These are phyloP conservation scores for Megalops cyprinoides DNA, from an alignment of 2,797 vertebrate genomes.

Conservation along the genomic window DNA sequence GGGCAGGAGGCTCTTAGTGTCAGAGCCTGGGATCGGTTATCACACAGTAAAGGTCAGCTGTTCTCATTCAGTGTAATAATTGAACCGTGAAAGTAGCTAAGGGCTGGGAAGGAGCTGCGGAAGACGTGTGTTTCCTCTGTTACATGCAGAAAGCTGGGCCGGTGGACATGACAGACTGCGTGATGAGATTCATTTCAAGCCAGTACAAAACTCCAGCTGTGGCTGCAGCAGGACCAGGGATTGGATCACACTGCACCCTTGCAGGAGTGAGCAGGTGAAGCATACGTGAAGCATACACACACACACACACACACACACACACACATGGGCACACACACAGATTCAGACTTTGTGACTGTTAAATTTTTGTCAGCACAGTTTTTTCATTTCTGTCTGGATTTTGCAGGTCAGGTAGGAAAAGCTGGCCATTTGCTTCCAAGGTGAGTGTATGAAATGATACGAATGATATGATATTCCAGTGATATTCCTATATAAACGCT, in stretches of 20 bases:
- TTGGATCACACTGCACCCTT: constrained; percentile 26
- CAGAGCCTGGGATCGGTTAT: background rate
- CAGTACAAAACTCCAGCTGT: constrained; percentile 54
- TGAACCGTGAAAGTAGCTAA: too few relatives aligned
- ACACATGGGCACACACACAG: background rate
- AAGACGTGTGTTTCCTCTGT: background rate
- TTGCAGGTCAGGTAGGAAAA: constrained; percentile 57
- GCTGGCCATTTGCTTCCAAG: constrained; percentile 47
- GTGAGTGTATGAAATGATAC: constrained; percentile 54
- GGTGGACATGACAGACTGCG: constrained; percentile 52
- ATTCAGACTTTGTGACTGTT: too few relatives aligned
- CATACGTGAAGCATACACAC: background rate
- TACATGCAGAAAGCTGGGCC: constrained; percentile 54
- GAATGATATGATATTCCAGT: background rate
- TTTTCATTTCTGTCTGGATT: constrained; percentile 17
- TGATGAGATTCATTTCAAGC: constrained; percentile 71
- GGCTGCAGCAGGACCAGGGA: constrained; percentile 35
- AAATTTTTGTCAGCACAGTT: background rate
- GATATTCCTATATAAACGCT: too few relatives aligned
- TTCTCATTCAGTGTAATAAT: too few relatives aligned
- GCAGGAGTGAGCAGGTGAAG: constrained; percentile 57
- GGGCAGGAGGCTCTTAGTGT: background rate
- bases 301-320: background rate
- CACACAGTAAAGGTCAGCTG: background rate
- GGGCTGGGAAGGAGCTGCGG: background rate